A percentile compares a stretch with the other conserved stretches of the same genome.
Evolutionary conservation across 1,140 invertebrate genomes (phyloP).

Genomic region (Brachionus asplanchnoidis): DNA sequence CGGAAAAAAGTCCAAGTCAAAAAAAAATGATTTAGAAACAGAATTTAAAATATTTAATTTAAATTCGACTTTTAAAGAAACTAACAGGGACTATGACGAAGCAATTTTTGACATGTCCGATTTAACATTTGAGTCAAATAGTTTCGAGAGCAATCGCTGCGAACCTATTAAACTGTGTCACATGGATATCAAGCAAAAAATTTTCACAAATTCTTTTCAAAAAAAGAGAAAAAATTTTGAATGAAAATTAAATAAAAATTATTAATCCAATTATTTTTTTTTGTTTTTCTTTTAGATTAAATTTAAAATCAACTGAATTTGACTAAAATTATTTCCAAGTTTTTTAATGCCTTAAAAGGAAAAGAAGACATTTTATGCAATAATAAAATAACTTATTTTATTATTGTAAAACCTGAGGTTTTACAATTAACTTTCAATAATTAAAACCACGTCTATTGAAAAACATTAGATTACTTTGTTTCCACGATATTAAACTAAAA

Average conservation of each 20-base stretch:
- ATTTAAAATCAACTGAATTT: too few relatives aligned
- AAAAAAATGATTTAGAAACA: not conserved
- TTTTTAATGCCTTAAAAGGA: too few relatives aligned
- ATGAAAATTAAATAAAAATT: not conserved
- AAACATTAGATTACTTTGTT: too few relatives aligned
- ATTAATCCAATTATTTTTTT: not conserved
- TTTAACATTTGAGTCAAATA: conserved; percentile 15
- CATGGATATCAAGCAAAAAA: not conserved
- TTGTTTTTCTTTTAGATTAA: not conserved
- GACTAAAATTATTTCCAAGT: too few relatives aligned
- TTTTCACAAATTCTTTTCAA: not conserved
- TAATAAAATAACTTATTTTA: too few relatives aligned
- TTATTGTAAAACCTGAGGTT: too few relatives aligned
- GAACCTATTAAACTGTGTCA: not conserved
- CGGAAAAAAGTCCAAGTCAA: not conserved
- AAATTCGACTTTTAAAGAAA: conserved; percentile 2
- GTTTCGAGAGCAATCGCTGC: conserved; percentile 15
- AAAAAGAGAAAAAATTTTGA: not conserved
- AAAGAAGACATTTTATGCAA: too few relatives aligned
- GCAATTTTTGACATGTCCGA: not conserved
- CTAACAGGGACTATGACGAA: not conserved
- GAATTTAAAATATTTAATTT: not conserved
- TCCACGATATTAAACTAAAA: too few relatives aligned
- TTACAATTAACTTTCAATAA: too few relatives aligned
- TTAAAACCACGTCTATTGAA: too few relatives aligned